These are phyloP conservation scores for Lepilemur septentrionalis DNA, from an alignment of 2,797 vertebrate genomes.

Conservation along the genomic window DNA sequence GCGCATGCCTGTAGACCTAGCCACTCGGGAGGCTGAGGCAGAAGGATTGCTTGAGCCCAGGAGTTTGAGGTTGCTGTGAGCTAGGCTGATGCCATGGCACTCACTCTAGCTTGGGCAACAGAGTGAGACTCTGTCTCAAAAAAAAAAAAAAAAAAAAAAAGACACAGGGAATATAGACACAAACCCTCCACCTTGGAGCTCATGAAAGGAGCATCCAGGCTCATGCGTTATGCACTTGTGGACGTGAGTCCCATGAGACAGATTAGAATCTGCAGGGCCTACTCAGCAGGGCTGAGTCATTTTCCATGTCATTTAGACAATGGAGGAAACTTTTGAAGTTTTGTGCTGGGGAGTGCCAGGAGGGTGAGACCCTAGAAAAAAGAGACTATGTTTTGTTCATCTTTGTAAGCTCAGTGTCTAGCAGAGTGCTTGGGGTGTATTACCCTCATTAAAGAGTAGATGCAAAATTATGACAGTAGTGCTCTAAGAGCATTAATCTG, in stretches of 20 bases:
- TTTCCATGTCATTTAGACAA: neutral
- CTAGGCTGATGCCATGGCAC: no score
- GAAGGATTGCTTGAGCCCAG: no score
- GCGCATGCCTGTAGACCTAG: no score
- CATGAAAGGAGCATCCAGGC: neutral
- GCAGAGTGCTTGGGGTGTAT: neutral
- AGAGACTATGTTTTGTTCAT: neutral
- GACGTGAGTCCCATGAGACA: neutral
- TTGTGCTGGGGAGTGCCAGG: neutral
- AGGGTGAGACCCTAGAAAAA: neutral
- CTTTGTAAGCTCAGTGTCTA: neutral
- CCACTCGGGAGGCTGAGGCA: no score
- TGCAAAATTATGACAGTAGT: neutral
- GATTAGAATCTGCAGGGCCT: neutral
- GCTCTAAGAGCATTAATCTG: neutral
- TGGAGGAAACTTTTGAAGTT: neutral
- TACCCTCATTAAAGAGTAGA: neutral
- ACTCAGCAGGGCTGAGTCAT: neutral
- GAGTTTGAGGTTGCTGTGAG: no score
- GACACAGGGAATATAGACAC: no score
- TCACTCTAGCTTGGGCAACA: no score
- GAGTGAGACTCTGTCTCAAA: no score
- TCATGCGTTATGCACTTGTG: neutral
- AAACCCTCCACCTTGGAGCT: rapidly evolving
- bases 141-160: no score